Percentiles rank a stretch among this genome's conserved stretches.
Evolutionary conservation across 1,140 invertebrate genomes (phyloP).

Genomic region (Drosophila lacteicornis): DNA sequence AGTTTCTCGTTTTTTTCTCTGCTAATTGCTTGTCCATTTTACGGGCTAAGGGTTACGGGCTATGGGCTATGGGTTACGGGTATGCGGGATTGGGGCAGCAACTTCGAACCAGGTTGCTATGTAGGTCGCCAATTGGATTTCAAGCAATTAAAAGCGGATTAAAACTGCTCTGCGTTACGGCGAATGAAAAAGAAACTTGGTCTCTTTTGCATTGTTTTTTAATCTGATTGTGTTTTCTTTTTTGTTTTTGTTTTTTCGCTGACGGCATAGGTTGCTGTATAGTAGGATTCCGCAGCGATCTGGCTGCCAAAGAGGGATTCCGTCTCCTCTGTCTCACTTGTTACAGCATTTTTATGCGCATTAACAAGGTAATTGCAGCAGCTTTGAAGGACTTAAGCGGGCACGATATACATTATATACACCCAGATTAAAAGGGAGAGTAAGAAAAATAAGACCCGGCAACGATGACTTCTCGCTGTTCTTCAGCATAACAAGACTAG

Average conservation of each 20-base stretch:
- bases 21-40: constrained; percentile 50
- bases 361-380: constrained; percentile 72
- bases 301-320: constrained; percentile 1
- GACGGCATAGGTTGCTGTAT: constrained; percentile 7
- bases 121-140: constrained; percentile 80
- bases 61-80: constrained; percentile 11
- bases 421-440: not conserved
- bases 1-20: constrained; percentile 17
- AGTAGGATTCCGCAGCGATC: constrained; percentile 2
- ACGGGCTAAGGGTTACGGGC: constrained; percentile 17
- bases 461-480: constrained; percentile 14
- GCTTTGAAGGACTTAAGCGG: constrained; percentile 63
- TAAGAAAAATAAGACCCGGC: not conserved
- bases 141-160: constrained; percentile 79
- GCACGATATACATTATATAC: constrained; percentile 12
- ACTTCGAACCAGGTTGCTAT: constrained; percentile 46
- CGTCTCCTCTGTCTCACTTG: constrained; percentile 45
- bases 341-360: constrained; percentile 70
- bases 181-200: constrained; percentile 54
- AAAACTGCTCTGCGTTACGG: constrained; percentile 53
- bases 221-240: constrained; percentile 65
- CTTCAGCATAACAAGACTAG: constrained; percentile 1
- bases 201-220: constrained; percentile 50
- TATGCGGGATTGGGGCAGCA: constrained; percentile 3
- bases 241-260: constrained; percentile 4